These are phyloP conservation scores for Bothrops alternatus DNA, from an alignment of 2,797 vertebrate genomes.

Conservation along the genomic window DNA sequence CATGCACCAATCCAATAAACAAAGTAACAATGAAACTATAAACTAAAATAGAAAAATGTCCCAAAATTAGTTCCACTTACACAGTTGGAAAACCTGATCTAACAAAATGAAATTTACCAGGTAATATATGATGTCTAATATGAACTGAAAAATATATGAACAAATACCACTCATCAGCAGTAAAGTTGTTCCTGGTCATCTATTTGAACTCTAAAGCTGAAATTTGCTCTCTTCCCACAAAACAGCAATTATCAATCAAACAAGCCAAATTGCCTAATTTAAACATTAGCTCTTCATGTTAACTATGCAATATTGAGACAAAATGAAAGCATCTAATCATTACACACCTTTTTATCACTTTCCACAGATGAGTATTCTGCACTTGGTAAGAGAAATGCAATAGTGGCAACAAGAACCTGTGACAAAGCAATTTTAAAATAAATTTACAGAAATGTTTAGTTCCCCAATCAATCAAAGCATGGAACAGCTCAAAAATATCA, in stretches of 20 bases:
- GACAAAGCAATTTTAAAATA: constrained; percentile 44
- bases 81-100: background rate
- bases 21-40: constrained; percentile 92
- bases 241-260: background rate
- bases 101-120: background rate
- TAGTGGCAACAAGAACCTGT: constrained; percentile 96
- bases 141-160: background rate
- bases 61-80: background rate
- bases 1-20: constrained; percentile 98
- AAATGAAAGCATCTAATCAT: background rate
- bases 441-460: constrained; percentile 3
- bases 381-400: constrained; percentile 93
- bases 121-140: background rate
- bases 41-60: constrained; percentile 74
- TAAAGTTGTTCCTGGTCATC: background rate
- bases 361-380: constrained; percentile 92
- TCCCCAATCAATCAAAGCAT: background rate
- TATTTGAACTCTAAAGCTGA: background rate
- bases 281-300: background rate
- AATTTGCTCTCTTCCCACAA: background rate
- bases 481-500: background rate
- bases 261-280: background rate
- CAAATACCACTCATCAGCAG: background rate
- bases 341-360: constrained; percentile 91
- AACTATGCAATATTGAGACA: background rate